Percentiles rank a stretch among this genome's conserved stretches.
These are phyloP conservation scores for Lutjanus argentimaculatus DNA, from an alignment of 2,797 vertebrate genomes.

Conservation along the genomic window DNA sequence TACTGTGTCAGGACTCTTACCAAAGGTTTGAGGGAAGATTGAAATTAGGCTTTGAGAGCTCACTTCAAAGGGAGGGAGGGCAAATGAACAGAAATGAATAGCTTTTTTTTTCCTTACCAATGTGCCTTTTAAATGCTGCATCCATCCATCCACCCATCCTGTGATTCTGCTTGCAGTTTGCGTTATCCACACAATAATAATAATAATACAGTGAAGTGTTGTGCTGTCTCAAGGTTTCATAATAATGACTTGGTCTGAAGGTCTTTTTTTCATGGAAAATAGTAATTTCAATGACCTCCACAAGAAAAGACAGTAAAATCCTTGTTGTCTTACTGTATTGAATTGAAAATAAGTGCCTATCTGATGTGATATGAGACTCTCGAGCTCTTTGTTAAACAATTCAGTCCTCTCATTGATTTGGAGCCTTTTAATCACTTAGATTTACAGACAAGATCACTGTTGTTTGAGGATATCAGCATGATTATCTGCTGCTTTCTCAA, in stretches of 20 bases:
- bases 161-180: conserved; percentile 15
- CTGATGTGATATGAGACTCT: not conserved
- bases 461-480: conserved; percentile 10
- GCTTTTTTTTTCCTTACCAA: not conserved
- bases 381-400: not conserved
- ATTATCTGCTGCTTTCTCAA: conserved; percentile 24
- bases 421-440: conserved; percentile 28
- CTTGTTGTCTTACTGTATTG: conserved; percentile 6
- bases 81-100: not conserved
- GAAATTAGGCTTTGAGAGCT: conserved; percentile 21
- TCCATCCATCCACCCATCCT: conserved; percentile 10
- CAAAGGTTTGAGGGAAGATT: conserved; percentile 20
- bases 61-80: not conserved
- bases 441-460: conserved; percentile 14
- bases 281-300: conserved; percentile 12
- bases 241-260: conserved; percentile 28
- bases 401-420: conserved; percentile 13
- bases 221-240: conserved; percentile 40
- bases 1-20: not conserved
- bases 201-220: not conserved
- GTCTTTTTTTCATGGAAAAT: conserved; percentile 18
- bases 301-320: conserved; percentile 1
- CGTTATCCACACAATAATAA: not conserved
- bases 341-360: not conserved
- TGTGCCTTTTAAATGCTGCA: conserved; percentile 17